Base-by-base conservation (phyloP, 2,113 vertebrate genomes). In the Melanostigma gelatinosum region DNA sequence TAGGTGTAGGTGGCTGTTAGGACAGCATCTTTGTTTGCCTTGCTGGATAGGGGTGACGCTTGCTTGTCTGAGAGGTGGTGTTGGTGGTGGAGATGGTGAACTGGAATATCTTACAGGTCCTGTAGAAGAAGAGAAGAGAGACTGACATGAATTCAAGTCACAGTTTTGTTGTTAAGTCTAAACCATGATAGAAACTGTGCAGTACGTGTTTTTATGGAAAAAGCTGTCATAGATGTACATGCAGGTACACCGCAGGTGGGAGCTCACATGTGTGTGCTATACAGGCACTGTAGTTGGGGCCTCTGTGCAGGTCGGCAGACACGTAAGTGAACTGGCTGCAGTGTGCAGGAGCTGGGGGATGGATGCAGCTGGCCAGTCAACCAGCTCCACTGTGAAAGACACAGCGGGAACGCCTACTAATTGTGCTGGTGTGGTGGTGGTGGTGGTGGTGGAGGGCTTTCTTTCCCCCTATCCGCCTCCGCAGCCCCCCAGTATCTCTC, bases 71-170 rank as follows among this genome's bases (percentile, higher is more conserved):
- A 77, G 79, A 76, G 76, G 70, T 77, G 77, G 77, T 54, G 64
- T 38, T 73, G 73, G 58, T 75, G 76, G 79, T 79, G 78, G 48
- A 75, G 62, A 62, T 86, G 87, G 64, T 74, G 71, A 63, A 71
- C 78, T 61, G 79, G 72, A 82, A 81, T 86, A 87, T 90, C 68
- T 93, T 92, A 93, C 91, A 93, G 82, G 85, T 93, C 93, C 93
- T 93, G 89, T 20, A 44, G 64, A 11, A 22, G 62, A 66, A 27
- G 20, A 15, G 27, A 62, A 50, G 42, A 86, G 52, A 88, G 58
- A 70, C 12, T 1, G 50, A 64, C 32, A 12, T 75, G 34, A 85
- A 71, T 62, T 40, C 9, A 54, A 71, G 24, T 64, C 40, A 76
- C 42, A 78, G 18, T 24, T 61, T 8, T 48, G 38, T 32, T 42